Evolutionary conservation across 2,797 vertebrate genomes (phyloP).

Genomic region (Sarcophilus harrisii): DNA sequence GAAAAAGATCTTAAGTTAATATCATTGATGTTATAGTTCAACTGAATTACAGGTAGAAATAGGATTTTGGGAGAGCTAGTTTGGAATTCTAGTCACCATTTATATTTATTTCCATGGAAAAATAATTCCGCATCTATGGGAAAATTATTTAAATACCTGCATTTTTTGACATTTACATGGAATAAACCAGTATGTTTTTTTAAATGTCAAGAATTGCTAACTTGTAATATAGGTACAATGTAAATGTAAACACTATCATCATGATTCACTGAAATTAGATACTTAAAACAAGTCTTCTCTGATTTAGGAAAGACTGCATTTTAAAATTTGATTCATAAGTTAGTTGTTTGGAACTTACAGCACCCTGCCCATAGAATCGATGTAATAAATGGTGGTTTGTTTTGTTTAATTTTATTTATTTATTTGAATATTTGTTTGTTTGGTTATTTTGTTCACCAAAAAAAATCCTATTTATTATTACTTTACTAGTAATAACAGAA

Average conservation of each 20-base stretch:
- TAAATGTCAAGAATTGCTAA: background rate
- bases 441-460: background rate
- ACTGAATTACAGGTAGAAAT: background rate
- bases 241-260: background rate
- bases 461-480: background rate
- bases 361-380: background rate
- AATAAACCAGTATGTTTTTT: background rate
- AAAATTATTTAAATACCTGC: background rate
- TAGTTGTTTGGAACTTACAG: background rate
- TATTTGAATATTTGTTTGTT: background rate
- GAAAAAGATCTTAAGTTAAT: background rate
- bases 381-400: background rate
- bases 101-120: background rate
- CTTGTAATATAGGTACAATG: background rate
- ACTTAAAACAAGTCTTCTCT: background rate
- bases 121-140: background rate
- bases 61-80: background rate
- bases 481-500: background rate
- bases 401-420: background rate
- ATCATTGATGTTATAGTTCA: background rate
- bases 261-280: background rate
- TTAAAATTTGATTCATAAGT: background rate
- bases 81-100: background rate
- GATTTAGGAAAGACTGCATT: background rate
- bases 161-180: background rate